Evolutionary conservation across 1,140 invertebrate species (phyloP).

Genomic region (Plodia interpunctella): DNA sequence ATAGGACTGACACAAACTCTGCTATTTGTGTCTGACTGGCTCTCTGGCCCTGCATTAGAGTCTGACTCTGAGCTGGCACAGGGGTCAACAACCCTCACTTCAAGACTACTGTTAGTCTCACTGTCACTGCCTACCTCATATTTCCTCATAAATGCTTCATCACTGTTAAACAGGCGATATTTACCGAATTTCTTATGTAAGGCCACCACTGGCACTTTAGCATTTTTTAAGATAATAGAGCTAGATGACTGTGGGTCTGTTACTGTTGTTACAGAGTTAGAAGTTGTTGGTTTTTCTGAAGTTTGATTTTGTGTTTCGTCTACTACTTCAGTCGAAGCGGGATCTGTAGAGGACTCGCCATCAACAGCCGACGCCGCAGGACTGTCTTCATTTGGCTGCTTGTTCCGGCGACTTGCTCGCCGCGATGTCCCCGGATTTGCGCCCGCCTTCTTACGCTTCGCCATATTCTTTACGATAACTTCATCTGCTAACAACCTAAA

Average conservation of each 20-base stretch:
- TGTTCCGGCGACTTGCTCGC: constrained; percentile 54
- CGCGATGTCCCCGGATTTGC: constrained; percentile 42
- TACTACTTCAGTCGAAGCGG: not conserved
- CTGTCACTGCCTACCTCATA: constrained; percentile 69
- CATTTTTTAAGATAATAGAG: constrained; percentile 27
- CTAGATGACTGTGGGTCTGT: constrained; percentile 10
- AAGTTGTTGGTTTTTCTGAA: not conserved
- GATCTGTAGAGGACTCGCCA: constrained; percentile 35
- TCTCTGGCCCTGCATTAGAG: constrained; percentile 59
- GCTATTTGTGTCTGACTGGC: constrained; percentile 51
- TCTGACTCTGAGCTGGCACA: constrained; percentile 73
- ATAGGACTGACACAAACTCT: constrained; percentile 45
- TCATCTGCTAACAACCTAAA: constrained; percentile 48
- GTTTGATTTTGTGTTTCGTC: not conserved
- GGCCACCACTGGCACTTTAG: constrained; percentile 46
- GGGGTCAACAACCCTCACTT: constrained; percentile 68
- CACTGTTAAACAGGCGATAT: constrained; percentile 66
- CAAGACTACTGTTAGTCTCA: constrained; percentile 71
- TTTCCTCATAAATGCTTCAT: constrained; percentile 52
- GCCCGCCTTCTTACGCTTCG: constrained; percentile 61
- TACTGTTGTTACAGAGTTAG: constrained; percentile 14
- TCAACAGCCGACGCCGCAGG: constrained; percentile 24
- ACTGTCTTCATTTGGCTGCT: constrained; percentile 26
- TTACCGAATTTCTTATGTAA: constrained; percentile 75
- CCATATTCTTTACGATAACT: constrained; percentile 38